Conservation (phyloP, 2,888 invertebrate species). For the Ceraclea dissimilis region DNA sequence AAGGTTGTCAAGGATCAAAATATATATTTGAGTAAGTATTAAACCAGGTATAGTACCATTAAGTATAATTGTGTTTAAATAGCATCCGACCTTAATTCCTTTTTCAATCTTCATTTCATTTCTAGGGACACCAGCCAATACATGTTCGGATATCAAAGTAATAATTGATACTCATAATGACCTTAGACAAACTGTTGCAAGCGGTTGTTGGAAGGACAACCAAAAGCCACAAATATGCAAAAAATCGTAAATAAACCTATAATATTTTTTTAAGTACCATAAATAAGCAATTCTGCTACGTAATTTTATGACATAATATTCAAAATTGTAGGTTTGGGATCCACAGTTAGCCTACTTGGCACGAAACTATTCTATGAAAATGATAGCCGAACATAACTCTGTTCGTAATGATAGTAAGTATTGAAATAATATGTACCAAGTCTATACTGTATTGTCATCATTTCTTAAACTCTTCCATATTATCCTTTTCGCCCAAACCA, state of each 20-base stretch:
- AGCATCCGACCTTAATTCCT: not conserved
- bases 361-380: not conserved
- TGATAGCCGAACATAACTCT: not conserved
- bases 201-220: not conserved
- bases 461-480: too few relatives aligned
- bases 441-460: too few relatives aligned
- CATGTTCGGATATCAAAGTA: not conserved
- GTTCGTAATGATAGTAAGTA: not conserved
- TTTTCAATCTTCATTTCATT: too few relatives aligned
- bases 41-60: too few relatives aligned
- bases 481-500: too few relatives aligned
- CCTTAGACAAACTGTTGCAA: not conserved
- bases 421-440: too few relatives aligned
- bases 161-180: not conserved
- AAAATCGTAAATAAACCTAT: not conserved
- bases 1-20: too few relatives aligned
- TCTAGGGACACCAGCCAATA: not conserved
- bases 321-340: not conserved
- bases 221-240: not conserved
- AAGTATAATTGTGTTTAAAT: too few relatives aligned
- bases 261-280: not conserved
- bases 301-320: not conserved
- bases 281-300: too few relatives aligned
- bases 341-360: not conserved
- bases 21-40: too few relatives aligned